phyloP scores from a whole-genome alignment of 23 tunicate genomes.

The Corella eumyota region DNA sequence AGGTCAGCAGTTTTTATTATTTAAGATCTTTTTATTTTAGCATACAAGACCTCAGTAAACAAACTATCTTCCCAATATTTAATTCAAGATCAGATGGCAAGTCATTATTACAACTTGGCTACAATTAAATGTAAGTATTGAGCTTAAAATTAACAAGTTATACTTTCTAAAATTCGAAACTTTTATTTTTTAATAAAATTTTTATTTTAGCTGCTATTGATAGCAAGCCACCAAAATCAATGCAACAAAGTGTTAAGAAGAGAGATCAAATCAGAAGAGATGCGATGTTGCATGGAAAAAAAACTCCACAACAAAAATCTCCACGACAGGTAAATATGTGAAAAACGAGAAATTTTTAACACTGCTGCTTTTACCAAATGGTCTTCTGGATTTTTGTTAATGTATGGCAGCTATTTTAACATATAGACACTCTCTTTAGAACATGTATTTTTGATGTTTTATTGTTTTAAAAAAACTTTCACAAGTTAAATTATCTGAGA shows the following conservation, averaged over 20 bases:
- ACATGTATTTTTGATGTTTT: no score
- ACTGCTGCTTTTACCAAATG: no score
- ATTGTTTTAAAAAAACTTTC: no score
- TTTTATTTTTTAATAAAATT: no score
- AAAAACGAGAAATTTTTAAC: no score
- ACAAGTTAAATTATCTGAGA: no score
- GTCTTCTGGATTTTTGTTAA: no score
- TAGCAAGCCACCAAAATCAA: slow-evolving; percentile 67
- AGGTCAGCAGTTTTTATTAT: not conserved
- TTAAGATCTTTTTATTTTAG: slow-evolving; percentile 14
- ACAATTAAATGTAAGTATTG: slow-evolving; percentile 50
- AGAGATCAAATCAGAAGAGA: slow-evolving; percentile 71
- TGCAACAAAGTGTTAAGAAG: slow-evolving; percentile 53
- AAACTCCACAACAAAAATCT: no score
- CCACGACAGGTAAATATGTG: no score
- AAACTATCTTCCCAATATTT: slow-evolving; percentile 80
- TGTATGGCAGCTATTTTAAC: no score
- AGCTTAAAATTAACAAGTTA: not conserved
- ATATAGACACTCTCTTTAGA: no score
- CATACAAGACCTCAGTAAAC: slow-evolving; percentile 76
- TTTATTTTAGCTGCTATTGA: slow-evolving; percentile 70
- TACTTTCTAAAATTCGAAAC: no score
- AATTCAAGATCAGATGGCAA: slow-evolving; percentile 81
- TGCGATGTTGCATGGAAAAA: slow-evolving; percentile 27
- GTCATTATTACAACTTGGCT: slow-evolving; percentile 78